Conservation (phyloP, 1,140 invertebrate species). For the Listronotus bonariensis region DNA sequence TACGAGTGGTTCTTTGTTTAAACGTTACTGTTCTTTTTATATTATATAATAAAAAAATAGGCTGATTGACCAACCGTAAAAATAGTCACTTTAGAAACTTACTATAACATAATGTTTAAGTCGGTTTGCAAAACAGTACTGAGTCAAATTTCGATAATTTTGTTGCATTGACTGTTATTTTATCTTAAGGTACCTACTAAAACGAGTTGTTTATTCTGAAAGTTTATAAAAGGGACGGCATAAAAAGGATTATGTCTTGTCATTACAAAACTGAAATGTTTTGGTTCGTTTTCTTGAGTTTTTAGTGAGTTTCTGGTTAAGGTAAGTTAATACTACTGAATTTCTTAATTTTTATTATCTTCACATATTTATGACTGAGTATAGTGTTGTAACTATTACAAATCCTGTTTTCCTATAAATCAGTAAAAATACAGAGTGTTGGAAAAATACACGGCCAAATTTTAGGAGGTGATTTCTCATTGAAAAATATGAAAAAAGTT, state of each 20-base stretch:
- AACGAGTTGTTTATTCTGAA: too few relatives aligned
- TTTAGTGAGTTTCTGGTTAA: constrained; percentile 14
- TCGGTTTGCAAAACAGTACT: constrained; percentile 26
- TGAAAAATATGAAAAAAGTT: too few relatives aligned
- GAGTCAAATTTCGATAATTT: constrained; percentile 13
- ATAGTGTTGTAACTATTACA: too few relatives aligned
- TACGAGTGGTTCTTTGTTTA: constrained; percentile 22
- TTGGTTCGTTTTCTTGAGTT: constrained; percentile 12
- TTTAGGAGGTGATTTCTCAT: too few relatives aligned
- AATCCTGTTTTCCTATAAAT: too few relatives aligned
- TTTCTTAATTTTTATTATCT: too few relatives aligned
- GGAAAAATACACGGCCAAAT: too few relatives aligned
- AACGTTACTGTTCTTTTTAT: constrained; percentile 18
- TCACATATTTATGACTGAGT: too few relatives aligned
- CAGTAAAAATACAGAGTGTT: too few relatives aligned
- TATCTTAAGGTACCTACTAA: too few relatives aligned
- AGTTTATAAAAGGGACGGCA: too few relatives aligned
- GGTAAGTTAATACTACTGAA: too few relatives aligned
- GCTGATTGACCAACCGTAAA: constrained; percentile 28
- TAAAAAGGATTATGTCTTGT: not conserved
- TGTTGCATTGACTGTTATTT: constrained; percentile 10
- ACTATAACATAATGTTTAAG: constrained; percentile 18
- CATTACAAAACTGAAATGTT: constrained; percentile 23
- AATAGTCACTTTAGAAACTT: constrained; percentile 33
- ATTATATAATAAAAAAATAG: constrained; percentile 30